Percentiles rank a stretch among this genome's conserved stretches.
These are phyloP conservation scores for Poeciliopsis retropinna DNA, from an alignment of 2,113 vertebrate genomes.

Conservation along the genomic window DNA sequence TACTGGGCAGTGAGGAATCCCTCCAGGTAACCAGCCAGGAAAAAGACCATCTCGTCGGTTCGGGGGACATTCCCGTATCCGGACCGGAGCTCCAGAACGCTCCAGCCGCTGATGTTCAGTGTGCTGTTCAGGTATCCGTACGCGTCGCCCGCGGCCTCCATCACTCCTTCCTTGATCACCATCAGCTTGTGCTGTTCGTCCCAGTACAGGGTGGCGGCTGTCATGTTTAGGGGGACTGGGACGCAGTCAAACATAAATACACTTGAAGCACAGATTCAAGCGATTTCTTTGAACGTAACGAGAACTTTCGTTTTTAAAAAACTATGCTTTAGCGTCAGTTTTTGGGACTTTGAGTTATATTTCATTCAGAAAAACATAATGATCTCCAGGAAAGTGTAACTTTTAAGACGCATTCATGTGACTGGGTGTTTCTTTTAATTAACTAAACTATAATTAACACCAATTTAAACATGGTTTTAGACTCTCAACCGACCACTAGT, in stretches of 20 bases:
- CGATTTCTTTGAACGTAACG: too few species aligned
- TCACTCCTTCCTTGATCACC: slow-evolving; percentile 74
- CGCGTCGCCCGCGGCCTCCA: slow-evolving; percentile 85
- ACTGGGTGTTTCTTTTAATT: too few species aligned
- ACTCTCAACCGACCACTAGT: background rate
- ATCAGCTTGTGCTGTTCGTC: slow-evolving; percentile 76
- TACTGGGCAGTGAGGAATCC: slow-evolving; percentile 91
- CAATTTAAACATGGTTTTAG: background rate
- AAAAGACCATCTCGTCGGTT: slow-evolving; percentile 85
- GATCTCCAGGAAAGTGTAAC: too few species aligned
- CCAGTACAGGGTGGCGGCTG: slow-evolving; percentile 86
- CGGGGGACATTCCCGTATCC: slow-evolving; percentile 83
- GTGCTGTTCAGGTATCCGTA: slow-evolving; percentile 89
- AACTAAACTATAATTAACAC: background rate
- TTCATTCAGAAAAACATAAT: too few species aligned
- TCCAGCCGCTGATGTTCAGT: slow-evolving; percentile 85
- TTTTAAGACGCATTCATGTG: too few species aligned
- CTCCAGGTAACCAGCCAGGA: slow-evolving; percentile 88
- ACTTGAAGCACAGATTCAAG: too few species aligned
- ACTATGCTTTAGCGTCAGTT: too few species aligned
- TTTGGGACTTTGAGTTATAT: too few species aligned
- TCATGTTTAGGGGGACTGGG: slow-evolving; percentile 49
- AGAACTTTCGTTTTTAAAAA: too few species aligned
- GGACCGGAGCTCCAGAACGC: slow-evolving; percentile 87
- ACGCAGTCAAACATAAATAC: rapidly evolving